phyloP scores from a whole-genome alignment of 2,888 invertebrate species.

The Ctenicera cuprea region DNA sequence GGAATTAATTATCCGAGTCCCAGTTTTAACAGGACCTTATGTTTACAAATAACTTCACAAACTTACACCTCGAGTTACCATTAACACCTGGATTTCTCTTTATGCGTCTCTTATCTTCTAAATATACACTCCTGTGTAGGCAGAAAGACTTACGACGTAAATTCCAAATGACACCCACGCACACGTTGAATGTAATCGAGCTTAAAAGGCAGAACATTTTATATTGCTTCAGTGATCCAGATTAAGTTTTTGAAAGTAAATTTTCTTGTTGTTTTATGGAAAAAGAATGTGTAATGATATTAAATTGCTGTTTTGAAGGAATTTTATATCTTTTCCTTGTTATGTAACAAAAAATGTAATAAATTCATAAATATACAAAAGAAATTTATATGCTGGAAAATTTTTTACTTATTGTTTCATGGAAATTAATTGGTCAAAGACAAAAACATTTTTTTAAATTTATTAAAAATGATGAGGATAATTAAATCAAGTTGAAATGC shows the following conservation, averaged over 20 bases:
- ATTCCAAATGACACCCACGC: no score
- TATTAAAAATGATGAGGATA: no score
- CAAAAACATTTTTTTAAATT: no score
- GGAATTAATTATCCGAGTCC: conserved; percentile 14
- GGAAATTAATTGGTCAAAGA: no score
- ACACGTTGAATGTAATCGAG: no score
- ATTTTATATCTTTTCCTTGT: neutral
- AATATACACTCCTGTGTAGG: conserved; percentile 5
- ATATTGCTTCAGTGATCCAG: neutral
- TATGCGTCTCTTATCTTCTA: conserved; percentile 2
- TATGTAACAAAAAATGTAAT: no score
- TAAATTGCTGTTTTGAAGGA: neutral
- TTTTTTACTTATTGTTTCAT: no score
- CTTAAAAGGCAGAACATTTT: no score
- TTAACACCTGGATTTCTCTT: conserved; percentile 15
- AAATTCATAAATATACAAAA: no score
- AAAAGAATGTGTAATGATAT: neutral
- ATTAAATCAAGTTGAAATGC: no score
- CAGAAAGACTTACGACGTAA: neutral
- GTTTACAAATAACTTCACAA: conserved; percentile 19
- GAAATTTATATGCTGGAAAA: no score
- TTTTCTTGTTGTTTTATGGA: neutral
- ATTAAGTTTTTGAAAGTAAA: neutral
- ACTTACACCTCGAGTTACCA: conserved; percentile 11
- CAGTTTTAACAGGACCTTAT: conserved; percentile 2